Evolutionary conservation across 1,140 invertebrate species (phyloP), one percentile per base, ranked within the genome.

Genomic region (Cephus cinctus): DNA sequence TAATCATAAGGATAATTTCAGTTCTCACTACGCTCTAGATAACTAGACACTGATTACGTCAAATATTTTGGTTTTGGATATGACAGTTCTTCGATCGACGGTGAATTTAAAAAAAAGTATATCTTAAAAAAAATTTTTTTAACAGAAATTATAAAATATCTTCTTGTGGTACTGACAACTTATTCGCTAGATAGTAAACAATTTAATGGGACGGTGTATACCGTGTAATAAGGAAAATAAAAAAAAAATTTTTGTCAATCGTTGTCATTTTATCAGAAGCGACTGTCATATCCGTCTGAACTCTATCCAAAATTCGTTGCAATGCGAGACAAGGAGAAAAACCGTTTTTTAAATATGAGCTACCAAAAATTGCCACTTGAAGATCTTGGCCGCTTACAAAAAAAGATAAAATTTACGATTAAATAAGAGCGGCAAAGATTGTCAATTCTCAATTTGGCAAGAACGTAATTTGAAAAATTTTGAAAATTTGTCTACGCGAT

Each of bases 1-100:
- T 68, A 68, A 65, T 70, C 47, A 68, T 69, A 69, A 68, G 52
- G 56, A 67, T 66, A 62, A 50, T 43, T 65, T 65, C 60, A 51
- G 35, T 55, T 43, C 34, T 47, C 59, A 36, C 49, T 55, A 52
- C 46, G 52, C 31, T 20, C 52, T 45, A 18, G 43, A 9, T 36
- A 32, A 54, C 60, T 69, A 72, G 40, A 69, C 56, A 69, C 55
- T 52, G 52, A 72, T 41, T 50, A 38, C 34, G 42, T 45, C 35
- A 1, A 38, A 50, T 44, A n/a, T n/a, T n/a, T n/a, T n/a, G n/a
- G n/a, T n/a, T 18, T 43, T 40, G 12, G 6, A 23, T 30, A 11
- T 16, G 43, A 54, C 42, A 51, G 44, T 15, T 32, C n/a, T n/a
- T n/a, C n/a, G n/a, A n/a, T n/a, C n/a, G n/a, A n/a, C n/a, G n/a